Percentiles rank a stretch among this genome's conserved stretches.
phyloP scores from a whole-genome alignment of 2,113 vertebrate genomes.

The Neogale vison region DNA sequence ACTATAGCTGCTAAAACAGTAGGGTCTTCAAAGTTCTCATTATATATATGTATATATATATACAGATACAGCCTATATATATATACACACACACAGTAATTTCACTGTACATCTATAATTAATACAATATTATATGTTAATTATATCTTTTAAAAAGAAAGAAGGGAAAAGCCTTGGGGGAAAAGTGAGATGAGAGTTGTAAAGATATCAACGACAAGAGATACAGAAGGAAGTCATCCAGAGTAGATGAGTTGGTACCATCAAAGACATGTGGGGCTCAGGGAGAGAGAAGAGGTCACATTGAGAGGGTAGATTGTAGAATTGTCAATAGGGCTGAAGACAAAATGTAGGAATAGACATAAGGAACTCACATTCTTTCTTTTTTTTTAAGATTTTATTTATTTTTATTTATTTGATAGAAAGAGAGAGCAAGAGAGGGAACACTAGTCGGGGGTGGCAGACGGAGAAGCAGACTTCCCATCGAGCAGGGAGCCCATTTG shows the following conservation, averaged over 20 bases:
- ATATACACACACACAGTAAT: background rate
- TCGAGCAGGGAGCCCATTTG: too few relatives aligned
- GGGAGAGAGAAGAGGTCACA: background rate
- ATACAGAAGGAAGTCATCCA: too few relatives aligned
- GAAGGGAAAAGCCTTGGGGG: background rate
- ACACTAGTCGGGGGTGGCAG: too few relatives aligned
- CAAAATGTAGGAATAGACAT: background rate
- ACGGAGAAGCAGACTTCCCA: too few relatives aligned
- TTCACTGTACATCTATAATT: background rate
- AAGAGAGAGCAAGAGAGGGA: too few relatives aligned
- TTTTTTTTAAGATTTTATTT: too few relatives aligned
- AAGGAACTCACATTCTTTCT: background rate
- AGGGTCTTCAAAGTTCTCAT: background rate
- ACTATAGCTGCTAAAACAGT: background rate
- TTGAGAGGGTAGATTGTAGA: too few relatives aligned
- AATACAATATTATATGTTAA: background rate
- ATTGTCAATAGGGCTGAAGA: background rate
- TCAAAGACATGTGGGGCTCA: accelerated
- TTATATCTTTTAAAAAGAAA: background rate
- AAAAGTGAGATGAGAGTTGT: background rate
- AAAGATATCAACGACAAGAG: background rate
- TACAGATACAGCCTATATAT: too few relatives aligned
- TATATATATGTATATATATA: background rate
- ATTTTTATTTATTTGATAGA: too few relatives aligned
- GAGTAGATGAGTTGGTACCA: background rate